phyloP scores from a whole-genome alignment of 2,113 vertebrate species.

The Orcinus orca region DNA sequence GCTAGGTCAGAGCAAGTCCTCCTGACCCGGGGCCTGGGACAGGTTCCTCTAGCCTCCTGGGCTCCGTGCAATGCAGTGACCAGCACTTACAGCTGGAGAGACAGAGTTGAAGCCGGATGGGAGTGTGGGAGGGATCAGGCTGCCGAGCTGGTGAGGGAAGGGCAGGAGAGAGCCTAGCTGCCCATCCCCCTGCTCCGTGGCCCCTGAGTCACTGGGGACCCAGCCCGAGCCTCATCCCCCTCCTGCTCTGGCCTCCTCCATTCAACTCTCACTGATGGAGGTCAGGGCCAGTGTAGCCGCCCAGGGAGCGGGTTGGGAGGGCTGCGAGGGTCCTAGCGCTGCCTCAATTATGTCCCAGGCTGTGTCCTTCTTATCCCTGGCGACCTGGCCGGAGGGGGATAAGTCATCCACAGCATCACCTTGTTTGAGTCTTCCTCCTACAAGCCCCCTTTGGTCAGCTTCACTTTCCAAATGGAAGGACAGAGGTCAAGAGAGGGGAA shows the following conservation, averaged over 20 bases:
- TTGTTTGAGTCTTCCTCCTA: background rate
- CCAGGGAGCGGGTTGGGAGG: background rate
- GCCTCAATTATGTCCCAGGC: background rate
- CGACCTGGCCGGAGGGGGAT: background rate
- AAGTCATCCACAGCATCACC: rapidly evolving
- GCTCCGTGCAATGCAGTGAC: background rate
- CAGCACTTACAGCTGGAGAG: background rate
- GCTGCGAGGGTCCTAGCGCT: background rate
- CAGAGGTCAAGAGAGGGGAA: background rate
- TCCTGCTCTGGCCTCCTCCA: background rate
- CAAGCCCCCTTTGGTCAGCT: background rate
- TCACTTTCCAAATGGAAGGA: background rate
- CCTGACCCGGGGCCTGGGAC: background rate
- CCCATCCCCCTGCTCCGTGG: background rate
- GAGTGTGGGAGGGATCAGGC: background rate
- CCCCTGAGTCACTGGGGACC: background rate
- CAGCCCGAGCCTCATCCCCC: background rate
- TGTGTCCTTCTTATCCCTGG: too few species aligned
- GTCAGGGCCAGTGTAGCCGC: background rate
- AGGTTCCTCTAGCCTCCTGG: background rate
- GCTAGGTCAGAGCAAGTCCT: background rate
- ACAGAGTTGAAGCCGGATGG: background rate
- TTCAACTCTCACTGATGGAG: background rate
- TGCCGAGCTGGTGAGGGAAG: background rate
- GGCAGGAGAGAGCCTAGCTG: too few species aligned